Conservation (phyloP, 2,888 invertebrate species). For the Flexamia atlantica region DNA sequence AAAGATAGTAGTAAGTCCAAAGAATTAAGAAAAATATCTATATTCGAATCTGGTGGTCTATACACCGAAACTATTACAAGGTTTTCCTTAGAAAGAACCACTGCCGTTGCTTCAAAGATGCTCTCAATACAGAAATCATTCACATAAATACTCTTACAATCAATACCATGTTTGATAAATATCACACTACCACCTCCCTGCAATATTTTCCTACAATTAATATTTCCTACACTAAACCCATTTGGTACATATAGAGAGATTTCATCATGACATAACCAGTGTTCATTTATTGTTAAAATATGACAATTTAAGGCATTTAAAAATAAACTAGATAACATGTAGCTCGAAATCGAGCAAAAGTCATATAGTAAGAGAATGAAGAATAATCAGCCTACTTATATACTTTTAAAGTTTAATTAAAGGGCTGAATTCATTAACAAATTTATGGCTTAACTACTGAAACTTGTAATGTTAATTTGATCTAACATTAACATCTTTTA, state of each 20-base stretch:
- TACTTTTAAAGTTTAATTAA: too few relatives aligned
- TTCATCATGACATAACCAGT: not conserved
- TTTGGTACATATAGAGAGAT: not conserved
- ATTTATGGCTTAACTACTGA: too few relatives aligned
- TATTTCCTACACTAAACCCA: not conserved
- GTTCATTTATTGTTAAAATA: slow-evolving; percentile 4
- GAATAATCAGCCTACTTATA: too few relatives aligned
- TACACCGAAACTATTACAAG: not conserved
- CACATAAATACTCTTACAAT: not conserved
- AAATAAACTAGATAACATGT: too few relatives aligned
- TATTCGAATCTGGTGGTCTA: not conserved
- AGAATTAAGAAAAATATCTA: slow-evolving; percentile 1
- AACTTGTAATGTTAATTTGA: too few relatives aligned
- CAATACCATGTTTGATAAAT: not conserved
- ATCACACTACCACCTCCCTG: not conserved
- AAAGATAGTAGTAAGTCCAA: not conserved
- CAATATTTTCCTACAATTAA: not conserved
- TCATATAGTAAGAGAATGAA: too few relatives aligned
- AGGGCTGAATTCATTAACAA: too few relatives aligned
- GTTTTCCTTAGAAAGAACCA: not conserved
- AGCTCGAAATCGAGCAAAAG: too few relatives aligned
- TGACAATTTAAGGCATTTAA: not conserved
- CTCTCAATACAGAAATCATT: slow-evolving; percentile 15
- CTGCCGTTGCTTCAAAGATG: not conserved
- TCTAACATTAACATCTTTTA: too few relatives aligned